Evolutionary conservation across 2,113 vertebrate genomes (phyloP).

Genomic region (Neolamprologus toae): DNA sequence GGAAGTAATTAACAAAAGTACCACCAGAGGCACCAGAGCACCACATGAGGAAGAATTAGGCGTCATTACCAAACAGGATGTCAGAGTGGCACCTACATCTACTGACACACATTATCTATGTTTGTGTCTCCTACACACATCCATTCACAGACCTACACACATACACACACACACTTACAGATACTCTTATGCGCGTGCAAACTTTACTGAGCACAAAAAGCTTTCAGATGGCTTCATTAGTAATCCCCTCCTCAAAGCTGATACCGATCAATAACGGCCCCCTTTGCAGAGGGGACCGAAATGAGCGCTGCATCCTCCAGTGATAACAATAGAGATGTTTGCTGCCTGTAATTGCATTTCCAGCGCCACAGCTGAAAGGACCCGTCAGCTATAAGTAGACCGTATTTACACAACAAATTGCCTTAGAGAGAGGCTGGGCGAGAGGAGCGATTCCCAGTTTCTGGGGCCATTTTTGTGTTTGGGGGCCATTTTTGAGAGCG

Average conservation of each 20-base stretch:
- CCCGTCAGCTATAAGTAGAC: constrained; percentile 64
- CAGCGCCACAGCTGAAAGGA: constrained; percentile 59
- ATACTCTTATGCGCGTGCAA: not conserved
- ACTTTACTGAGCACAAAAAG: constrained; percentile 48
- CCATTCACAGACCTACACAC: not conserved
- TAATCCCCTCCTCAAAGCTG: constrained; percentile 65
- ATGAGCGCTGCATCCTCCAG: constrained; percentile 59
- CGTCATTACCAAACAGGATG: not conserved
- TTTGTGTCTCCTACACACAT: not conserved
- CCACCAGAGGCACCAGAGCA: constrained; percentile 50
- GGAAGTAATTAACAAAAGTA: not conserved
- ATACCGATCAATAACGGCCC: constrained; percentile 65
- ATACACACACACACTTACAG: not conserved
- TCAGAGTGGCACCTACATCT: not conserved
- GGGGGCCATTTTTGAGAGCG: constrained; percentile 22
- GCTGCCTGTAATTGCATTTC: constrained; percentile 74
- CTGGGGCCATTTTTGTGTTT: constrained; percentile 20
- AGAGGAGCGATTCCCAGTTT: constrained; percentile 3
- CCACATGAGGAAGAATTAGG: not conserved
- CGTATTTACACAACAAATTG: constrained; percentile 76
- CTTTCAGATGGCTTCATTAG: constrained; percentile 70
- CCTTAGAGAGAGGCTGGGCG: constrained; percentile 42
- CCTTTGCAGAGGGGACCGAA: constrained; percentile 44
- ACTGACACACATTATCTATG: constrained; percentile 6
- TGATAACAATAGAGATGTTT: constrained; percentile 74